A percentile compares a stretch with the other conserved stretches of the same genome.
Evolutionary conservation across 1,140 invertebrate genomes (phyloP).

Genomic region (Agraylea sexmaculata): DNA sequence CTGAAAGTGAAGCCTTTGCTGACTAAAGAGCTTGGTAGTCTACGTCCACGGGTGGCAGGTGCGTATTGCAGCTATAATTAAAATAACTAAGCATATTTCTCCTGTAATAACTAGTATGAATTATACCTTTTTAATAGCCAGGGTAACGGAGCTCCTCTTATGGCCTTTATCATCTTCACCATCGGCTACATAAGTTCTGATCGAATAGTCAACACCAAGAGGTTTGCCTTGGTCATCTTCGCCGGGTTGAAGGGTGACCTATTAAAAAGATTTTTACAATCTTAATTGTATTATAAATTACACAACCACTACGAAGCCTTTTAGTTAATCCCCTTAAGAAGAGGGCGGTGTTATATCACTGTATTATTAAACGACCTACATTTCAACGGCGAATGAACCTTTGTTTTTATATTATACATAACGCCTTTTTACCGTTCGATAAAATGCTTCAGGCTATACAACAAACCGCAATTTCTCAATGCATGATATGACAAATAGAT

Average conservation of each 20-base stretch:
- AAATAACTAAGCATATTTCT: background rate
- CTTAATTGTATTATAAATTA: too few relatives aligned
- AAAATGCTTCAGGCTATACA: too few relatives aligned
- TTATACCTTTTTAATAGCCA: slow-evolving; percentile 71
- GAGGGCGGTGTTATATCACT: too few relatives aligned
- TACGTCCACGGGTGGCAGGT: slow-evolving; percentile 50
- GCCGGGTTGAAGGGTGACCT: slow-evolving; percentile 69
- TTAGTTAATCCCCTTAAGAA: too few relatives aligned
- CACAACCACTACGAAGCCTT: too few relatives aligned
- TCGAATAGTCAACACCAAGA: slow-evolving; percentile 80
- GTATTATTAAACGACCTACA: too few relatives aligned
- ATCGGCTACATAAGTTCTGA: slow-evolving; percentile 73
- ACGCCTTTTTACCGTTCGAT: too few relatives aligned
- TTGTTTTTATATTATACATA: too few relatives aligned
- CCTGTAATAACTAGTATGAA: background rate
- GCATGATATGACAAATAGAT: too few relatives aligned
- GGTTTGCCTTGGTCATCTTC: slow-evolving; percentile 82
- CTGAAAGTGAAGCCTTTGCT: slow-evolving; percentile 88
- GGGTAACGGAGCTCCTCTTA: slow-evolving; percentile 70
- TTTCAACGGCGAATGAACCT: too few relatives aligned
- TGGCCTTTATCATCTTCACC: slow-evolving; percentile 75
- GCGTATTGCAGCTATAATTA: slow-evolving; percentile 58
- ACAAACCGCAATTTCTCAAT: too few relatives aligned
- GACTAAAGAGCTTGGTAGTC: slow-evolving; percentile 74
- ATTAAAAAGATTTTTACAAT: too few relatives aligned